These are phyloP conservation scores for Kradibia gibbosae DNA, from an alignment of 1,140 invertebrate species.

Conservation along the genomic window DNA sequence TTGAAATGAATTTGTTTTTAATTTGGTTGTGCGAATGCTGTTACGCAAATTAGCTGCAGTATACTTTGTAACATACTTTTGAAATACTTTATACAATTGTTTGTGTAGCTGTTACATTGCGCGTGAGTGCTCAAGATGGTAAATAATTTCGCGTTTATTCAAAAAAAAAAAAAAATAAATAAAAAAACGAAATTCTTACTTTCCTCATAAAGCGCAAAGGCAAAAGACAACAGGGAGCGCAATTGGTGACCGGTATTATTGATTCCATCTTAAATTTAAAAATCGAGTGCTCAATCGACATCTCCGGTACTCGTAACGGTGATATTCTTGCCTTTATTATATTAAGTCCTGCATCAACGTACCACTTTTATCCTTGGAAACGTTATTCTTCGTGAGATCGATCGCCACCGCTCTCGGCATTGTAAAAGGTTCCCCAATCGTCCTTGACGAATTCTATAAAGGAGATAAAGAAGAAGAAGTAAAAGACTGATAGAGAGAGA, in stretches of 20 bases:
- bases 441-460: conserved; percentile 33
- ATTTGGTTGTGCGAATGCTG: no score
- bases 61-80: no score
- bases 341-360: neutral
- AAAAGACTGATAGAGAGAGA: no score
- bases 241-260: neutral
- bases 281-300: neutral
- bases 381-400: conserved; percentile 11
- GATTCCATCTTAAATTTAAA: neutral
- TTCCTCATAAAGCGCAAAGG: no score
- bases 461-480: neutral
- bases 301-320: neutral
- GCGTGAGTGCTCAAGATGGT: no score
- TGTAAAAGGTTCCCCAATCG: conserved; percentile 28
- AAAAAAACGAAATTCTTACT: no score
- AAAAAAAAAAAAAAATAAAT: no score
- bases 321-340: neutral
- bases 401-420: conserved; percentile 1
- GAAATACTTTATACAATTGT: no score
- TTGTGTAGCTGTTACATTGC: no score
- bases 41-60: no score
- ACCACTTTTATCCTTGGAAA: conserved; percentile 37
- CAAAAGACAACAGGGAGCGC: neutral
- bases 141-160: no score
- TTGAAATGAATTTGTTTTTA: no score